phyloP scores from a whole-genome alignment of 2,113 vertebrate species.

The Phylloscopus trochilus region DNA sequence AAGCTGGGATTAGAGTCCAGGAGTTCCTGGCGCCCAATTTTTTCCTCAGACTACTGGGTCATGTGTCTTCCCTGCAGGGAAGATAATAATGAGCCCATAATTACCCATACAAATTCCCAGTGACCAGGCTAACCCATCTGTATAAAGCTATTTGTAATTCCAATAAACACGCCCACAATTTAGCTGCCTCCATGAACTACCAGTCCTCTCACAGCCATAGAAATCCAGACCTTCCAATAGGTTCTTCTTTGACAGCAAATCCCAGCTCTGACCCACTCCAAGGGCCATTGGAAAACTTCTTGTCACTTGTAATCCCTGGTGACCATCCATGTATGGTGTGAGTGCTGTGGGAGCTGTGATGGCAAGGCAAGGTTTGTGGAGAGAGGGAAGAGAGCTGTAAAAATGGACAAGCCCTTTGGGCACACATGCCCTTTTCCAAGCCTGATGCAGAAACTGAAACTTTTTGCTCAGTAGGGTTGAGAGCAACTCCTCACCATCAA shows the following conservation, averaged over 20 bases:
- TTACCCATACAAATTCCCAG: conserved; percentile 58
- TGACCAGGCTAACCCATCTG: conserved; percentile 49
- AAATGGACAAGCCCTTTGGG: neutral
- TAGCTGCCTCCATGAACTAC: neutral
- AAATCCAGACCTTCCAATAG: neutral
- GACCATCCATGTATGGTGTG: neutral
- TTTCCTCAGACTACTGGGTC: conserved; percentile 58
- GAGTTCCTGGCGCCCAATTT: conserved; percentile 59
- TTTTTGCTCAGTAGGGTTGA: neutral
- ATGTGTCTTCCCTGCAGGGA: conserved; percentile 53
- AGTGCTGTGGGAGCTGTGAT: neutral
- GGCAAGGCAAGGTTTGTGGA: neutral
- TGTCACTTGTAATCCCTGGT: neutral
- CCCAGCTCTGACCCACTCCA: neutral
- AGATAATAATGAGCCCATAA: conserved; percentile 58
- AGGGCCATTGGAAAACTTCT: neutral
- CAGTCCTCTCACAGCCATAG: neutral
- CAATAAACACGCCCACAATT: neutral
- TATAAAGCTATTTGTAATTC: conserved; percentile 56
- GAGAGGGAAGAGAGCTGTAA: neutral
- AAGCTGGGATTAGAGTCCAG: conserved; percentile 60
- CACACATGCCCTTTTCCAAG: neutral
- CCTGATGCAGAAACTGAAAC: neutral
- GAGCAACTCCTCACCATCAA: neutral
- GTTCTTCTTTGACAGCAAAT: neutral